Evolutionary conservation across 2,888 invertebrate genomes (phyloP).

Genomic region (Pachycephus smyrnensis): DNA sequence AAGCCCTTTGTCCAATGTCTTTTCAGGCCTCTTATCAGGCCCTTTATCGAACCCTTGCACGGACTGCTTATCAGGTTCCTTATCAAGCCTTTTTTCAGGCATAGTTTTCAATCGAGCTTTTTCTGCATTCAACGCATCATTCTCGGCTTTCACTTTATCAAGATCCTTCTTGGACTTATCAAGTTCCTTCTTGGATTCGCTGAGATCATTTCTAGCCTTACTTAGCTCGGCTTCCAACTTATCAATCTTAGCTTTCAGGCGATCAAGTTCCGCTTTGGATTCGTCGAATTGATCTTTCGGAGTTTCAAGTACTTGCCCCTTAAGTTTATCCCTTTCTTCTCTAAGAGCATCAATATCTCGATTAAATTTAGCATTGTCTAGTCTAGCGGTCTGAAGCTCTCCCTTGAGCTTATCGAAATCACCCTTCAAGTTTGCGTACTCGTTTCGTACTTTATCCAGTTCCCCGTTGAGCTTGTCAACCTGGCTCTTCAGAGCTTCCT

Average conservation of each 20-base stretch:
- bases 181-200: background rate
- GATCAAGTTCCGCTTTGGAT: background rate
- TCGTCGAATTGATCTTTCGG: background rate
- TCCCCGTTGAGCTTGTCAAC: constrained; percentile 14
- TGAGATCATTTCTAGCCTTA: background rate
- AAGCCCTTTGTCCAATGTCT: background rate
- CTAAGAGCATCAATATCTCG: background rate
- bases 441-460: constrained; percentile 19
- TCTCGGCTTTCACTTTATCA: background rate
- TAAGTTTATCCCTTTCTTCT: background rate
- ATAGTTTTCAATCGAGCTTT: background rate
- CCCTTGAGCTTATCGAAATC: constrained; percentile 12
- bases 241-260: constrained; percentile 2
- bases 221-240: background rate
- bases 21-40: background rate
- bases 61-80: background rate
- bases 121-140: background rate
- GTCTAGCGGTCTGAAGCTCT: constrained; percentile 6
- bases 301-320: background rate
- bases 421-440: constrained; percentile 19
- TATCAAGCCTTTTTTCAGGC: background rate
- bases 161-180: constrained; percentile 7
- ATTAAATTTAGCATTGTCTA: constrained; percentile 3
- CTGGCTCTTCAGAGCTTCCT: constrained; percentile 9
- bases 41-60: background rate